Conservation (phyloP, 2,888 invertebrate species). For the Pimpla rufipes region DNA sequence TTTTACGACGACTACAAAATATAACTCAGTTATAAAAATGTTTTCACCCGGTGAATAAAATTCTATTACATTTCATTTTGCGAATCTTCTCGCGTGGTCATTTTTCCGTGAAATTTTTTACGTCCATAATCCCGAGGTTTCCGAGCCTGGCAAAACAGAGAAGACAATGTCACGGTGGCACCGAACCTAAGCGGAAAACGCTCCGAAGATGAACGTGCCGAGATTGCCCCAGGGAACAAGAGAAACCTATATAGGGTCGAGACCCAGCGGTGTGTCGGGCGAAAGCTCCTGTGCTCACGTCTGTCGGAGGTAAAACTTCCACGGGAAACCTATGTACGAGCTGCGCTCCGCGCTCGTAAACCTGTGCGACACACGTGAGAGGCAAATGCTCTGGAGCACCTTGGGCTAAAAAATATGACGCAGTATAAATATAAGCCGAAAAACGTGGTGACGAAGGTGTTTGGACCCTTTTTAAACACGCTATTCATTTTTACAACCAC, state of each 20-base stretch:
- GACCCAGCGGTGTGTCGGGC: background rate
- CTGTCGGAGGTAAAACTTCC: conserved; percentile 35
- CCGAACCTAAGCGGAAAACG: conserved; percentile 12
- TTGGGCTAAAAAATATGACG: background rate
- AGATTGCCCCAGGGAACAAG: conserved; percentile 53
- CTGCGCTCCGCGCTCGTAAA: conserved; percentile 33
- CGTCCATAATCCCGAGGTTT: background rate
- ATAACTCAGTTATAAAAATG: background rate
- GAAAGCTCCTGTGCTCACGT: conserved; percentile 40
- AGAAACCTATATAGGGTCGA: conserved; percentile 22
- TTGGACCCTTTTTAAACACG: background rate
- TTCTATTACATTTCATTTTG: background rate
- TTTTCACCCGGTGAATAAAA: background rate
- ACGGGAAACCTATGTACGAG: conserved; percentile 31
- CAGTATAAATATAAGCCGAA: background rate
- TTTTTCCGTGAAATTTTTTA: conserved; percentile 1
- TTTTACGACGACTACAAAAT: no score
- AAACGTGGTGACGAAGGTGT: background rate
- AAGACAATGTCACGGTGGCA: conserved; percentile 3
- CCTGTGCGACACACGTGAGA: conserved; percentile 17
- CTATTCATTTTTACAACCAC: background rate
- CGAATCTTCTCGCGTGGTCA: background rate
- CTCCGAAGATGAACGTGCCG: conserved; percentile 53
- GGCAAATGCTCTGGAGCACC: conserved; percentile 12
- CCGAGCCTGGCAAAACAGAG: background rate